Evolutionary conservation across 2,888 invertebrate species (phyloP), one percentile per base, ranked within the genome.

Genomic region (Chaetoderma sp.): DNA sequence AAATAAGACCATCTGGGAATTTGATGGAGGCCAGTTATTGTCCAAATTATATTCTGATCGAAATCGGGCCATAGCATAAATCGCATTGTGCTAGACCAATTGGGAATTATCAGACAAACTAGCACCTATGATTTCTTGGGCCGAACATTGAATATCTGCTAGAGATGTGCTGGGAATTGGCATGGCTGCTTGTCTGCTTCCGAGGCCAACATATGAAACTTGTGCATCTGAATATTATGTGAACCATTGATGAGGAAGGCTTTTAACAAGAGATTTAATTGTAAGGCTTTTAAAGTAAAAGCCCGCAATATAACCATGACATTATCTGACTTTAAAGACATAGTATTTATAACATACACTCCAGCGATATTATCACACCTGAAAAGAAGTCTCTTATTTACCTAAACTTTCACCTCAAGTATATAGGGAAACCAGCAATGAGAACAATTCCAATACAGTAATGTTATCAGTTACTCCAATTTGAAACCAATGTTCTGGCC

Each of bases 271-370:
- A 47, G 16, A 18, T 47, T 47, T 21, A 8, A 13, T 13, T 47
- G 8, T 18, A 47, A 18, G 21, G 18, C 16, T 13, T 8, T 8
- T 13, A 47, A 18, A 18, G 23, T 23, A 21, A 47, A 47, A 18
- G 16, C 18, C 8, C 47, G 47, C 6, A 47, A 28, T 16, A 63
- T 39, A 18, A n/a, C 42, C 63, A 63, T 58, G 13, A 63, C 4
- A 21, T 13, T 54, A 23, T 36, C 32, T 28, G 36, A 33, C 30
- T 55, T 54, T 23, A 27, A 42, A 13, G 61, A 27, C 39, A 28
- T n/a, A n/a, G 39, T 57, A 21, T 63, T 63, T 10, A 63, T 63
- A 36, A 63, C 32, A 18, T 63, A 6, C n/a, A 63, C 58, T 1
- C 57, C 63, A 18, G 52, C 52, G 16, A 36, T 8, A 42, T 63